Evolutionary conservation across 2,888 invertebrate genomes (phyloP), one percentile per base, ranked within the genome.

Genomic region (Lamellibrachia columna): DNA sequence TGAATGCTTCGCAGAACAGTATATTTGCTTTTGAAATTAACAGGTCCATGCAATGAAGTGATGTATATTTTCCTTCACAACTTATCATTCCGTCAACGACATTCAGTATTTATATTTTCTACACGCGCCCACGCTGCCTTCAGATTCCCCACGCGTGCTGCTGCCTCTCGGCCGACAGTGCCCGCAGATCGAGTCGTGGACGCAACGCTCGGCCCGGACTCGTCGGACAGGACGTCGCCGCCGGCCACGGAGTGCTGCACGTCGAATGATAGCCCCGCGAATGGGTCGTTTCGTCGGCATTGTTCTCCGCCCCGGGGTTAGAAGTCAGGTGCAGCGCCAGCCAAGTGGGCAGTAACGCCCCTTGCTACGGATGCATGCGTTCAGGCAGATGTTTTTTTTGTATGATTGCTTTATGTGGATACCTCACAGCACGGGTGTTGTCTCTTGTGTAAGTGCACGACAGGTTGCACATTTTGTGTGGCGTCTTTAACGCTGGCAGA

Each of bases 291-390:
- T 22, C 75, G 15, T 22, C 75, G 75, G 75, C 75, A 75, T 75
- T 75, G 75, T 75, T 75, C 75, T 75, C 75, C 22, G 75, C 75
- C 75, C 75, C 22, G 75, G 75, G 75, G 75, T 75, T 75, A 75
- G 22, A 75, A 75, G 75, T 75, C 75, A 75, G 75, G 75, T 75
- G 75, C 75, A 75, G 15, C 22, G 75, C 22, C 75, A 75, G 75
- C 75, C 75, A 75, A 75, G 6, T 75, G 75, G 75, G 15, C 75
- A 15, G 75, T 6, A 22, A 3, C 75, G 75, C 22, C 75, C 75
- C 75, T 75, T n/a, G 75, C 22, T 75, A 15, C 75, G 75, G 75
- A 22, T 75, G 75, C n/a, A n/a, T 11, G 75, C n/a, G 75, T 15
- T 75, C 75, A 75, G 15, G 75, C 75, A 75, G 75, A 75, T 75